Conservation (phyloP, 64 coral and sea anemone genomes). For the Montipora foliosa region DNA sequence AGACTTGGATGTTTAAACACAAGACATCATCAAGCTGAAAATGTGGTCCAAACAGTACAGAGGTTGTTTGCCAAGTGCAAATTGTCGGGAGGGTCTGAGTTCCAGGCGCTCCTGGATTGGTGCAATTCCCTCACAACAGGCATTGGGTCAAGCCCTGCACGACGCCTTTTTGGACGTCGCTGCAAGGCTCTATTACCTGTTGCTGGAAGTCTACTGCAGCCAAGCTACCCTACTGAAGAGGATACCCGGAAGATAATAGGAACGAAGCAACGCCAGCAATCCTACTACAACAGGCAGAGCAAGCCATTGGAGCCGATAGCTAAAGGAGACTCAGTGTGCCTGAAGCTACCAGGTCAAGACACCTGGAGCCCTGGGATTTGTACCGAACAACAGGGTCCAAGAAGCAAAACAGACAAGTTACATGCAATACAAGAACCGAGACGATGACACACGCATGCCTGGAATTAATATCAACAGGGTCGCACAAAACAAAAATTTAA, state of each 20-base stretch:
- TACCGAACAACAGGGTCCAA: too few species aligned
- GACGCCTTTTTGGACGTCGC: neutral
- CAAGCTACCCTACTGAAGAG: too few species aligned
- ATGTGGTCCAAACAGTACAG: neutral
- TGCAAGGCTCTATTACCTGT: too few species aligned
- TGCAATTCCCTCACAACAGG: conserved; percentile 23
- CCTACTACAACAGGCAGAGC: conserved; percentile 44
- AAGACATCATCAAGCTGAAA: conserved; percentile 32
- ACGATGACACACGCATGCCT: too few species aligned
- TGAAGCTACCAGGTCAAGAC: conserved; percentile 18
- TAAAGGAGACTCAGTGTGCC: conserved; percentile 2
- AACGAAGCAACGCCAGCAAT: neutral
- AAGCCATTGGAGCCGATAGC: conserved; percentile 21
- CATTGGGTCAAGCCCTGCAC: conserved; percentile 19
- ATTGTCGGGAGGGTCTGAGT: neutral
- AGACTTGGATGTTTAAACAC: conserved; percentile 31
- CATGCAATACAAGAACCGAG: too few species aligned
- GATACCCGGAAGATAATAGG: too few species aligned
- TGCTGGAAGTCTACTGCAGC: too few species aligned
- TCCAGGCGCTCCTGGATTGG: conserved; percentile 41
- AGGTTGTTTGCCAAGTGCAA: conserved; percentile 31
- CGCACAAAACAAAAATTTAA: too few species aligned
- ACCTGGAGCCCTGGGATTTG: too few species aligned
- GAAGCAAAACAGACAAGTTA: too few species aligned
- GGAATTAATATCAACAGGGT: too few species aligned